Conservation (phyloP, 2,113 vertebrate species). For the Eonycteris spelaea region DNA sequence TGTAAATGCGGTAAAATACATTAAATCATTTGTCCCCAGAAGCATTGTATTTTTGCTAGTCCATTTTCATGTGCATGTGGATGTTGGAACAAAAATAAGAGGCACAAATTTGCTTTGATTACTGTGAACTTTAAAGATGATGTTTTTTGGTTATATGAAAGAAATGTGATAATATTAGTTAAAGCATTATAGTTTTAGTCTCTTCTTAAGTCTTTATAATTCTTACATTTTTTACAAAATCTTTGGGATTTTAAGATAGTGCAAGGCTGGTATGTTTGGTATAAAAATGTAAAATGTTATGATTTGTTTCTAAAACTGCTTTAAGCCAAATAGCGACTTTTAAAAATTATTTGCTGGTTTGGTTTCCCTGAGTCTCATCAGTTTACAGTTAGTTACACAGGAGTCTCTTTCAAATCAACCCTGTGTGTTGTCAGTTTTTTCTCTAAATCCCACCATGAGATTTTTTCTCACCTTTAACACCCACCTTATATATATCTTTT, state of each 20-base stretch:
- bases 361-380: background rate
- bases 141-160: background rate
- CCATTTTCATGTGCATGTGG: background rate
- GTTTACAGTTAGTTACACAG: background rate
- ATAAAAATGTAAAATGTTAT: background rate
- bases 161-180: background rate
- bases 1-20: background rate
- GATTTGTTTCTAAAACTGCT: background rate
- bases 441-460: background rate
- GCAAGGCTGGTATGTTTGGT: background rate
- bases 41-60: background rate
- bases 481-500: background rate
- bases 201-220: background rate
- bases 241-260: constrained; percentile 14
- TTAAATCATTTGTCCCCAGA: background rate
- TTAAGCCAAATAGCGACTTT: background rate
- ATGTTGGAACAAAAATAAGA: background rate
- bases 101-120: background rate
- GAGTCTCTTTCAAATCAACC: background rate
- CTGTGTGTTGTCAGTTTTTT: background rate
- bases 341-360: constrained; percentile 14
- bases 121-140: background rate
- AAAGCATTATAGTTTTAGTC: background rate
- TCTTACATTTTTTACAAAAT: background rate
- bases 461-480: background rate